Evolutionary conservation across 1,140 invertebrate genomes (phyloP), one percentile per base, ranked within the genome.

Genomic region (Schlechtendalia chinensis): DNA sequence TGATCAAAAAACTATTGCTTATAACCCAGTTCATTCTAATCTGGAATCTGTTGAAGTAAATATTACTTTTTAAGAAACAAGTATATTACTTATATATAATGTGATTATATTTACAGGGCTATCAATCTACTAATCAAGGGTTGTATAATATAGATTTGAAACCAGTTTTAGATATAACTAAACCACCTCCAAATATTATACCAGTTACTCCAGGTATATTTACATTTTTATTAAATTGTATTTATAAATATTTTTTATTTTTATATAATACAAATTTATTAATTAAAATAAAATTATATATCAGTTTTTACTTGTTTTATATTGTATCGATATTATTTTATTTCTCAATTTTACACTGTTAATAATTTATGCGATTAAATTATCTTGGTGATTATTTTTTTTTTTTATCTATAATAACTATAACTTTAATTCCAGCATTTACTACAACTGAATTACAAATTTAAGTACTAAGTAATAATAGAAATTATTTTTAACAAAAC

Each of bases 121-220:
- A 79, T 59, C 75, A 79, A 63, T 63, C 75, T 47, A 19, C 75
- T 17, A 79, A 63, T 50, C 75, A 79, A 79, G 75, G 75, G 19
- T 50, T 79, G 17, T 79, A 61, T 54, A 79, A 79, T 50, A 61
- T 59, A 32, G 58, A 79, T 61, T 50, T 79, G 17, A 79, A 79
- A 79, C 58, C 50, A 50, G 75, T 74, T 54, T 27, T 79, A 61
- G 75, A 79, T 79, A 79, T 61, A n/a, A 61, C 75, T 11, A 79
- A 79, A 29, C 75, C 75, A 4, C 75, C 75, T 63, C 75, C 75
- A 24, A 79, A 29, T n/a, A 47, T 79, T 27, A 79, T 58, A 45
- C 17, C 58, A 24, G 47, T 79, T 47, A 79, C 58, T n/a, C 16
- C 75, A 63, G 75, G 75, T 79, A 79, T 47, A 58, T 16, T 63